phyloP scores from a whole-genome alignment of 2,797 vertebrate genomes.

The Lophius americanus region DNA sequence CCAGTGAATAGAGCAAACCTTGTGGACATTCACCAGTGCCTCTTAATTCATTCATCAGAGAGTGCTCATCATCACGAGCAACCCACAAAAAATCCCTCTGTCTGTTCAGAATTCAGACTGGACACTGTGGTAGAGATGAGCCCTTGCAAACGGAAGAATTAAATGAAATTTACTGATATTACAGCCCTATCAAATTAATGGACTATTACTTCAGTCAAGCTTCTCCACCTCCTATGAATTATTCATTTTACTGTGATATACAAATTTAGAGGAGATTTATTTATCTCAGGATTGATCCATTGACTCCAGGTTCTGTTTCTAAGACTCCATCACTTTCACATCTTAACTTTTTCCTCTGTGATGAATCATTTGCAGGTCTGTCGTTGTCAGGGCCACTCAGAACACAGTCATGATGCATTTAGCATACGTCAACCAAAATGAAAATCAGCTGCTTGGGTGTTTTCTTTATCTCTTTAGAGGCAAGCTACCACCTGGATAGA shows the following conservation, averaged over 20 bases:
- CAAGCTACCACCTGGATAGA: conserved; percentile 51
- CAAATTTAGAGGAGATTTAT: conserved; percentile 35
- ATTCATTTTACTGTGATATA: conserved; percentile 30
- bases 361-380: conserved; percentile 16
- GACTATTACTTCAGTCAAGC: conserved; percentile 28
- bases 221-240: conserved; percentile 42
- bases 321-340: conserved; percentile 14
- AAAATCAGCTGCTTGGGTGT: conserved; percentile 18
- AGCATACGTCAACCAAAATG: conserved; percentile 13
- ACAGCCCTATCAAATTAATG: conserved; percentile 1
- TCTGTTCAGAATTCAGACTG: conserved; percentile 24
- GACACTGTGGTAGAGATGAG: conserved; percentile 16
- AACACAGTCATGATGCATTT: not conserved
- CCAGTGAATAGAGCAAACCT: conserved; percentile 42
- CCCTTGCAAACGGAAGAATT: conserved; percentile 17
- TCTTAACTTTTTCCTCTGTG: conserved; percentile 20
- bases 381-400: conserved; percentile 12
- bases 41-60: no score
- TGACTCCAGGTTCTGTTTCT: conserved; percentile 44
- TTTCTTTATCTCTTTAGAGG: conserved; percentile 11
- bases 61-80: no score
- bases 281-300: conserved; percentile 59
- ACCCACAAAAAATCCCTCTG: conserved; percentile 12
- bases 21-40: no score
- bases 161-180: not conserved